Evolutionary conservation across 2,888 invertebrate species (phyloP).

Genomic region (Caprella mutica): DNA sequence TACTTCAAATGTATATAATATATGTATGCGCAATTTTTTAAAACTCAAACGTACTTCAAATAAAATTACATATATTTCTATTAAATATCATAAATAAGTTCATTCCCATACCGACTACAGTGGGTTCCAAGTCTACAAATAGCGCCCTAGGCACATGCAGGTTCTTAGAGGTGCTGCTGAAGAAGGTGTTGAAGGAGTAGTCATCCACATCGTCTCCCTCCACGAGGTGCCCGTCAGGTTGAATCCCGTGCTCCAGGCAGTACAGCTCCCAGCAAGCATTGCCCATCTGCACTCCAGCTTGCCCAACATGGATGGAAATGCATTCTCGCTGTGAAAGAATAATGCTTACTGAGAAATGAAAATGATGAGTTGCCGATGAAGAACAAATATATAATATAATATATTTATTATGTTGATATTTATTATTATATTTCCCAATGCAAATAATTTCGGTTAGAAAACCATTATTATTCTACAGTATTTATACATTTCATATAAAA

Average conservation of each 20-base stretch:
- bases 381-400: too few species aligned
- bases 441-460: too few species aligned
- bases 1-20: too few species aligned
- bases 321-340: slow-evolving; percentile 41
- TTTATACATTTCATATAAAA: too few species aligned
- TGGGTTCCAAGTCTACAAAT: slow-evolving; percentile 78
- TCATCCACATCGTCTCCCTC: slow-evolving; percentile 37
- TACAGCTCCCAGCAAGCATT: slow-evolving; percentile 50
- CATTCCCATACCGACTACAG: slow-evolving; percentile 60
- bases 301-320: slow-evolving; percentile 44
- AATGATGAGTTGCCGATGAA: too few species aligned
- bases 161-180: too few species aligned
- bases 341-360: too few species aligned
- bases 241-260: slow-evolving; percentile 47
- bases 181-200: slow-evolving; percentile 43
- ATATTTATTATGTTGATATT: too few species aligned
- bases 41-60: too few species aligned
- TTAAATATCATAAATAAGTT: not conserved
- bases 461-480: too few species aligned
- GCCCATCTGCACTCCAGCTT: slow-evolving; percentile 46
- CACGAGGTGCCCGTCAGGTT: slow-evolving; percentile 42
- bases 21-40: too few species aligned
- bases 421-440: too few species aligned
- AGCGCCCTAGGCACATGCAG: slow-evolving; percentile 76
- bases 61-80: not conserved